These are phyloP conservation scores for Dryococelus australis DNA, from an alignment of 2,888 invertebrate genomes.

Conservation along the genomic window DNA sequence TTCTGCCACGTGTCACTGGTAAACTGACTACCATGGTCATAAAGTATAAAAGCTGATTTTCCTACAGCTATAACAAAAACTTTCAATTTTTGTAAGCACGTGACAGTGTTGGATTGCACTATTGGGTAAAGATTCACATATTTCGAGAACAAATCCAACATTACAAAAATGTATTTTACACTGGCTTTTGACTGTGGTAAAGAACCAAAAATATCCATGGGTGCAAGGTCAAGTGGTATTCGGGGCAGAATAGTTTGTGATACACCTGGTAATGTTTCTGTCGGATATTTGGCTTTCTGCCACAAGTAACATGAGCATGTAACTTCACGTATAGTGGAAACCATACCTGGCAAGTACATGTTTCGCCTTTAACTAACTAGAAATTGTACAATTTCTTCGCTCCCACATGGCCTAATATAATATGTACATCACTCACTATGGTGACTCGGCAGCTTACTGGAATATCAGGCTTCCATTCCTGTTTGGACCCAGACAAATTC, in stretches of 20 bases:
- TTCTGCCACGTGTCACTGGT: no score
- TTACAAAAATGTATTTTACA: not conserved
- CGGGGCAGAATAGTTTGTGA: not conserved
- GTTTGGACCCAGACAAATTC: not conserved
- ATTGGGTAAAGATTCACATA: not conserved
- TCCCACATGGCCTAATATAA: not conserved
- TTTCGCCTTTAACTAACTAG: not conserved
- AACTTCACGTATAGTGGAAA: not conserved
- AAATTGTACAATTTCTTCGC: not conserved
- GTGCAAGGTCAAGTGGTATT: not conserved
- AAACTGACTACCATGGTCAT: no score
- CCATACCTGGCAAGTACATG: not conserved
- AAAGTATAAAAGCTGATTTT: no score
- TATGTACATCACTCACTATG: not conserved
- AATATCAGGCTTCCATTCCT: not conserved
- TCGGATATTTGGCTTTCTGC: not conserved
- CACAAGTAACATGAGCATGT: not conserved
- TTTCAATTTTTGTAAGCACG: no score
- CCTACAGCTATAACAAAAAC: no score
- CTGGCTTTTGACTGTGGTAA: not conserved
- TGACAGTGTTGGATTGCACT: not conserved
- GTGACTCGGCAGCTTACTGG: not conserved
- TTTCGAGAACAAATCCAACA: not conserved
- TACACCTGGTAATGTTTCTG: not conserved
- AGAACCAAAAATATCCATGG: not conserved